A percentile compares a stretch with the other conserved stretches of the same genome.
Conservation (phyloP, 2,797 vertebrate genomes). For the Hozukius guyotensis region DNA sequence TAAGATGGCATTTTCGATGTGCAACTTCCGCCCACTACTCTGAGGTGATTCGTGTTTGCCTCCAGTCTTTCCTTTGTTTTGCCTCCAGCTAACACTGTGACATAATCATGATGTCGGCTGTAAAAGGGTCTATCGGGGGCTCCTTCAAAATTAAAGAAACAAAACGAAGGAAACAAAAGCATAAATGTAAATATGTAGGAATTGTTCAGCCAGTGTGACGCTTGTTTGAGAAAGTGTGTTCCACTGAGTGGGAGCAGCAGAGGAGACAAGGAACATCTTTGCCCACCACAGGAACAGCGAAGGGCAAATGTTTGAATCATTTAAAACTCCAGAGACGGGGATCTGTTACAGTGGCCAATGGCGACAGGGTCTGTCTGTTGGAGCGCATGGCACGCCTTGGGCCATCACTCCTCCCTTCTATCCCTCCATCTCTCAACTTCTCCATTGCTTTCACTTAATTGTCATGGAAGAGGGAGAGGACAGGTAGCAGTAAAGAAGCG, state of each 20-base stretch:
- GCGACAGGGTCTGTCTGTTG: conserved; percentile 60
- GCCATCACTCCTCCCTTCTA: conserved; percentile 52
- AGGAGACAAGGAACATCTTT: conserved; percentile 63
- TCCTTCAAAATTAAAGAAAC: neutral
- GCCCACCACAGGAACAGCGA: conserved; percentile 71
- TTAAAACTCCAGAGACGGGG: conserved; percentile 81
- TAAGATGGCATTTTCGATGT: neutral
- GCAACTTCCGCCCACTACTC: neutral
- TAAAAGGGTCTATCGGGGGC: neutral
- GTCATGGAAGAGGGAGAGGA: conserved; percentile 17
- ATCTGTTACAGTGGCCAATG: conserved; percentile 80
- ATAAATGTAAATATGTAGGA: neutral
- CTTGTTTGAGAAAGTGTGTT: neutral
- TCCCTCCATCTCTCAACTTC: conserved; percentile 34
- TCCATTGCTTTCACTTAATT: conserved; percentile 52
- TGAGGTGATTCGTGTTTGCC: neutral
- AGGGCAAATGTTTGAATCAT: conserved; percentile 84
- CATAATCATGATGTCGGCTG: neutral
- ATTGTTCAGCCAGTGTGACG: neutral
- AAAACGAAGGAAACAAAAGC: neutral
- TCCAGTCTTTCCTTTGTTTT: neutral
- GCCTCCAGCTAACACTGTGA: neutral
- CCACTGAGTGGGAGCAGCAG: conserved; percentile 18
- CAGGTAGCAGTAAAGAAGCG: conserved; percentile 7
- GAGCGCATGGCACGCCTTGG: conserved; percentile 51